Conservation (phyloP, 2,888 invertebrate genomes). For the Cistogaster globosa region DNA sequence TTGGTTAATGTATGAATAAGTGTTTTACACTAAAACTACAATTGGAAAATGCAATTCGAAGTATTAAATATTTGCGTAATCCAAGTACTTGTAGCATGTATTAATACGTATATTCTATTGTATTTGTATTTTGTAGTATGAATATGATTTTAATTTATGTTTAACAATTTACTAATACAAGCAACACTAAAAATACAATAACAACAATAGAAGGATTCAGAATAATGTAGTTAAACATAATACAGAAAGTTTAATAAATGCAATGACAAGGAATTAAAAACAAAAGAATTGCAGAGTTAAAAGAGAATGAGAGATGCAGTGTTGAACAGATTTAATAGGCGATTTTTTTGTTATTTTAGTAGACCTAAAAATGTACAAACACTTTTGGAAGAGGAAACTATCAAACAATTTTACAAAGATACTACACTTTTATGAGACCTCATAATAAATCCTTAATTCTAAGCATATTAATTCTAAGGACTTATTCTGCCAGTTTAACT, state of each 20-base stretch:
- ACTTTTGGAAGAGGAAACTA: too few relatives aligned
- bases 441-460: too few relatives aligned
- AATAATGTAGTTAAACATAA: conserved; percentile 43
- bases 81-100: background rate
- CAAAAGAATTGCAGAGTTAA: background rate
- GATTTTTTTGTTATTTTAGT: too few relatives aligned
- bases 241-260: background rate
- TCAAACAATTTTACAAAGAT: too few relatives aligned
- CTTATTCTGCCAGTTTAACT: too few relatives aligned
- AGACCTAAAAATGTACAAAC: too few relatives aligned
- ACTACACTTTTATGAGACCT: too few relatives aligned
- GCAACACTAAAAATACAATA: background rate
- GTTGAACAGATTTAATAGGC: too few relatives aligned
- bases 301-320: background rate
- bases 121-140: conserved; percentile 14
- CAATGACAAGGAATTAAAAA: background rate
- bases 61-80: conserved; percentile 49
- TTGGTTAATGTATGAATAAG: conserved; percentile 4
- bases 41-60: conserved; percentile 63
- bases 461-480: too few relatives aligned
- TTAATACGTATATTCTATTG: background rate
- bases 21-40: conserved; percentile 66
- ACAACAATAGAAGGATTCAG: conserved; percentile 14
- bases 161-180: conserved; percentile 53
- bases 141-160: conserved; percentile 59